Evolutionary conservation across 1,140 invertebrate species (phyloP), one percentile per base, ranked within the genome.

Genomic region (Drosophila hydei): DNA sequence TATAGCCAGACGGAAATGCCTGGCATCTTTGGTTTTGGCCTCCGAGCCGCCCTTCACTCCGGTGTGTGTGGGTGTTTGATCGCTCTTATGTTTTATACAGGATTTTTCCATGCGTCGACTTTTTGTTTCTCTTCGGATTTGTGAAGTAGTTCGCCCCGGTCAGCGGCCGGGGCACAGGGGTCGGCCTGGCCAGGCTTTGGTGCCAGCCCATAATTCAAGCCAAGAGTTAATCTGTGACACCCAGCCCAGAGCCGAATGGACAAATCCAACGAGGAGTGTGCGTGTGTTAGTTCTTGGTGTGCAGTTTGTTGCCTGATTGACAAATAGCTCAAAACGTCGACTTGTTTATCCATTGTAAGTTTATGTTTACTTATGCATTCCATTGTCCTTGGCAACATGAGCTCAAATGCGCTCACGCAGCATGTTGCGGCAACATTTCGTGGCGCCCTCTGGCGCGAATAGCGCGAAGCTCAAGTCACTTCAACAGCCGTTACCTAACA

Each of bases 151-250:
- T 84, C 58, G 45, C 47, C 42, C 23, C 47, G 54, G 45, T 47
- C 25, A n/a, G 14, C 6, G 33, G 9, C 33, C 60, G 18, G 50
- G 33, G n/a, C 43, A 23, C 25, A 9, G 36, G 38, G 60, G 33
- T 43, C 25, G 19, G 21, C 23, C 23, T 40, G 50, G 45, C 16
- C 27, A 25, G 40, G 43, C 68, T 71, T 54, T 56, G 67, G 14
- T 61, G 58, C 38, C 51, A 43, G 74, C 51, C 72, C 76, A 85
- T 79, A 79, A 85, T 76, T 85, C 76, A 84, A 73, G 76, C 70
- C 61, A 70, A 76, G 76, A 73, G 80, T 85, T 84, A 84, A 84
- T 84, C 80, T 84, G 68, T 74, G 80, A 84, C 80, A 85, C 76
- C 80, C 72, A 72, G 74, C 54, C 23, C 33, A 51, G 36, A 61